Base-by-base conservation (phyloP, 2,797 vertebrate genomes). In the Ceryle rudis region DNA sequence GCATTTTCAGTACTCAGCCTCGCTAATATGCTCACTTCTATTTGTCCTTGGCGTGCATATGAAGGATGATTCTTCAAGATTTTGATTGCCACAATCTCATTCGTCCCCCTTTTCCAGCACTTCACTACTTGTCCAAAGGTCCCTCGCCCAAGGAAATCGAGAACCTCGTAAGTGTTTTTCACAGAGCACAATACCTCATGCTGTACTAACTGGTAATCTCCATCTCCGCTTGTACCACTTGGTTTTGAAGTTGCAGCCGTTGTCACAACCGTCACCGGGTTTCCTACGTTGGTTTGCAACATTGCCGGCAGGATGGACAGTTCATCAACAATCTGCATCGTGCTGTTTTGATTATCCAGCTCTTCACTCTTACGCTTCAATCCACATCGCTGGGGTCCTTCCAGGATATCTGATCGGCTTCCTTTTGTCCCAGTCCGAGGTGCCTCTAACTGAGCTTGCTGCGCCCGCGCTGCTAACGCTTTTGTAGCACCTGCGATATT, bases 61-160 rank as follows among this genome's bases (percentile, higher is more conserved):
- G 99, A 99, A 83, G 99, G 99, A 95, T 99, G 99, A 96, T 99
- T 99, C 98, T 99, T 99, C 97, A 99, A 92, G 97, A 99, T 99
- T 98, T 99, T 99, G 90, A 99, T 98, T 12, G 99, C 99, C 98
- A 99, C 99, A 2, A 99, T 98, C 95, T 99, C 99, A 21, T 98
- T 99, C 19, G 99, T 99, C 95, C 99, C 99, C 96, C 99, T 98
- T 97, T 99, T 99, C 99, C 99, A 99, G 98, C 99, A 99, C 98
- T 99, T 99, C n/a, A 99, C 99, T 21, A 99, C 99, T 97, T 99
- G 99, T 71, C 99, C 99, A 41, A 99, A 99, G 83, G 99, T 99
- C 97, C 99, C 99, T 77, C 99, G 98, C 62, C 99, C 99, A 96
- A 99, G 98, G 97, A 99, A 99, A 98, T 99, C 99, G 75, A 99